Evolutionary conservation across 2,113 vertebrate species (phyloP).

Genomic region (Platycercus adscitus): DNA sequence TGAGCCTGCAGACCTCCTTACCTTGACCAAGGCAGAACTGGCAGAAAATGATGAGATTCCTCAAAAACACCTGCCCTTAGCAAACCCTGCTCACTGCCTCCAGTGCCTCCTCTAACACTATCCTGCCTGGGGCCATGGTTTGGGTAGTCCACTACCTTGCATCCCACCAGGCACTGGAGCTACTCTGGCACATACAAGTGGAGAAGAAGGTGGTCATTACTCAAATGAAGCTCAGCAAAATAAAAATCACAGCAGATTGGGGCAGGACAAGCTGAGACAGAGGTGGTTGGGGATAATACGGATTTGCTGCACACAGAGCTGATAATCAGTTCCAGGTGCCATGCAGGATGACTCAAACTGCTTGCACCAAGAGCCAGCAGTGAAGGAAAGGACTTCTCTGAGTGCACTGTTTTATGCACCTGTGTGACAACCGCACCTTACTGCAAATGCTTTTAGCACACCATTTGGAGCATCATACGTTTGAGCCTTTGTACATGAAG

Average conservation of each 20-base stretch:
- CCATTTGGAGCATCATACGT: neutral
- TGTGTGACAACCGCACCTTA: neutral
- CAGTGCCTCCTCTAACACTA: neutral
- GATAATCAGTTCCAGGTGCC: neutral
- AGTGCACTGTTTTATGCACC: neutral
- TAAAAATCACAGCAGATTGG: neutral
- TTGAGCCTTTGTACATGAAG: neutral
- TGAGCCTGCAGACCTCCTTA: neutral
- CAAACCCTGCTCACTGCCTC: neutral
- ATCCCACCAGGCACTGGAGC: neutral
- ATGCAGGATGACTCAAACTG: rapidly evolving
- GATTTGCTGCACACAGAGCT: neutral
- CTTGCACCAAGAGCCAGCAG: neutral
- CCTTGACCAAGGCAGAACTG: neutral
- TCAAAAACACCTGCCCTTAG: neutral
- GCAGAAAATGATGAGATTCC: neutral
- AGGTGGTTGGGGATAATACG: neutral
- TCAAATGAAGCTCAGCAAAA: neutral
- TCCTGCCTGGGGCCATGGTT: neutral
- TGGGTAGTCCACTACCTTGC: neutral
- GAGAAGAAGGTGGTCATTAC: neutral
- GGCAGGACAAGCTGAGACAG: neutral
- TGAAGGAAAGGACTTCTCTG: neutral
- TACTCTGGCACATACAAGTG: neutral
- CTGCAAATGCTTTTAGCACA: neutral